Conservation (phyloP, 2,888 invertebrate genomes). For the Bellardia bayeri region DNA sequence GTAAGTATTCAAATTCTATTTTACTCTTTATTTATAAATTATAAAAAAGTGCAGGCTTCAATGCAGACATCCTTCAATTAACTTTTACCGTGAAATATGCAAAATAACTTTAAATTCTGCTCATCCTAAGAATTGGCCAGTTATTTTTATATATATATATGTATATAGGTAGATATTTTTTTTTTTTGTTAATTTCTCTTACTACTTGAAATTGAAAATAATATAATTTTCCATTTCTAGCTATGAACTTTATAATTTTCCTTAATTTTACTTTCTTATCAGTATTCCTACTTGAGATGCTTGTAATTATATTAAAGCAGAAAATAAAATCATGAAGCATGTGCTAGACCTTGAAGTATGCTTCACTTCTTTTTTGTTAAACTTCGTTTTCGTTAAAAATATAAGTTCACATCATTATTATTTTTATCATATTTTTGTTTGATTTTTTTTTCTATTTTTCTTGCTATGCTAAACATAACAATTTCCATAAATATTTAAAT, state of each 20-base stretch:
- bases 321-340: conserved; percentile 5
- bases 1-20: too few species aligned
- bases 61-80: too few species aligned
- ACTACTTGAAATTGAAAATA: background rate
- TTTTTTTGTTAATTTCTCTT: background rate
- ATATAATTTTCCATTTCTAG: background rate
- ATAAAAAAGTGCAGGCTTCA: too few species aligned
- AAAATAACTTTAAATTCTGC: too few species aligned
- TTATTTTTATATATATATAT: background rate
- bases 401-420: conserved; percentile 54
- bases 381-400: conserved; percentile 9
- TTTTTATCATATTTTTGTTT: conserved; percentile 27
- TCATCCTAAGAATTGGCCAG: background rate
- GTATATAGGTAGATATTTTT: too few species aligned
- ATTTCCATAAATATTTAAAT: conserved; percentile 68
- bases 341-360: conserved; percentile 50
- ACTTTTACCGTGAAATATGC: too few species aligned
- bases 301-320: background rate
- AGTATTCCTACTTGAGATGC: background rate
- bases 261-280: conserved; percentile 41
- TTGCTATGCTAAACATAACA: conserved; percentile 37
- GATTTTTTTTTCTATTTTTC: background rate
- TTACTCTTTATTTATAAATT: too few species aligned
- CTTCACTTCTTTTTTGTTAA: conserved; percentile 20
- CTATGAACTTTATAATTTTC: conserved; percentile 49